Evolutionary conservation across 2,888 invertebrate genomes (phyloP).

Genomic region (Mesopsocus fuscifrons): DNA sequence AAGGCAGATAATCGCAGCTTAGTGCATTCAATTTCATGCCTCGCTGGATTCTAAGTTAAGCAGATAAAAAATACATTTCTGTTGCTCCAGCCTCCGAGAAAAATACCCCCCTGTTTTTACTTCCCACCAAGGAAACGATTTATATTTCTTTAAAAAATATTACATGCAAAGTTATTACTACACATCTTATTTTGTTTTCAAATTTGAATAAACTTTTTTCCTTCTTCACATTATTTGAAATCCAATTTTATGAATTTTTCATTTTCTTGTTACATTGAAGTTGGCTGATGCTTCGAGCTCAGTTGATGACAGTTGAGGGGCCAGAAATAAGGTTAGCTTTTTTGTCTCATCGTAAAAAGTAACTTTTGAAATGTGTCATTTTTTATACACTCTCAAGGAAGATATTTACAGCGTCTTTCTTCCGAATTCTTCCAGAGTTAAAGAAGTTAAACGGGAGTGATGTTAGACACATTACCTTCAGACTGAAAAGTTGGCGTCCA

Average conservation of each 20-base stretch:
- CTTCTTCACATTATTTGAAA: slow-evolving; percentile 8
- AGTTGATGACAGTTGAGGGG: no score
- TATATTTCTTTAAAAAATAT: slow-evolving; percentile 7
- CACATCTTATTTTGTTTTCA: slow-evolving; percentile 8
- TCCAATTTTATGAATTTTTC: slow-evolving; percentile 9
- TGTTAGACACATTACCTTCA: no score
- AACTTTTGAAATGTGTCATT: no score
- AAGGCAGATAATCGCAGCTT: slow-evolving; percentile 8
- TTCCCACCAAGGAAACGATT: slow-evolving; percentile 4
- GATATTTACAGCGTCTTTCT: no score
- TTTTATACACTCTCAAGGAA: no score
- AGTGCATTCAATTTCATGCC: slow-evolving; percentile 8
- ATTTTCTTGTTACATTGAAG: slow-evolving; percentile 7
- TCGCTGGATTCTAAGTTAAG: neutral
- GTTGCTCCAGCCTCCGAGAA: neutral
- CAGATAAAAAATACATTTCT: neutral
- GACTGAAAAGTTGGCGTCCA: no score
- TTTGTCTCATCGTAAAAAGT: no score
- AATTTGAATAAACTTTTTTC: slow-evolving; percentile 8
- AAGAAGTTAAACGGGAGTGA: no score
- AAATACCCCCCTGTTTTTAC: neutral
- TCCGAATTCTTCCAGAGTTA: no score
- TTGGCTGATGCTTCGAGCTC: no score
- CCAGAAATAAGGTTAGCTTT: no score
- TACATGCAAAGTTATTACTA: slow-evolving; percentile 8